phyloP scores from a whole-genome alignment of 1,140 invertebrate species.

The Drosophila setifemur region DNA sequence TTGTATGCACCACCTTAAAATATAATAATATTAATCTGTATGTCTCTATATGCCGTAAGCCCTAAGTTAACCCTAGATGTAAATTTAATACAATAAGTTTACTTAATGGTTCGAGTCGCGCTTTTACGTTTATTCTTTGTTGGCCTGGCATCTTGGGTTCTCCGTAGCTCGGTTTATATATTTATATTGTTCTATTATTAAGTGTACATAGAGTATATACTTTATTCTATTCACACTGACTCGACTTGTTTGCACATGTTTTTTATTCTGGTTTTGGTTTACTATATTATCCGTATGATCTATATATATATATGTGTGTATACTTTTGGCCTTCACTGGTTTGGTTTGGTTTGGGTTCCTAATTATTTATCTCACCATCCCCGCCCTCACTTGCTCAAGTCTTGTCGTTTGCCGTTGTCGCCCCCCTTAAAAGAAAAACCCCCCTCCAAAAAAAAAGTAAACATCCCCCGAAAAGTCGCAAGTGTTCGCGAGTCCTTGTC shows the following conservation, averaged over 20 bases:
- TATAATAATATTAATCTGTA: conserved; percentile 16
- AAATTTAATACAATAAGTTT: conserved; percentile 46
- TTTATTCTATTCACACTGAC: conserved; percentile 18
- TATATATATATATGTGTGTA: conserved; percentile 8
- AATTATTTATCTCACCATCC: conserved; percentile 45
- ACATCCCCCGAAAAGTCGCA: conserved; percentile 15
- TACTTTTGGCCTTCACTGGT: conserved; percentile 37
- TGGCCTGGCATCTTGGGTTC: conserved; percentile 53
- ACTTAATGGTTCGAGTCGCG: conserved; percentile 25
- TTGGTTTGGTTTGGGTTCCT: conserved; percentile 46
- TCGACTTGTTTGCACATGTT: conserved; percentile 32
- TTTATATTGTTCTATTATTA: conserved; percentile 5
- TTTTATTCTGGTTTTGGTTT: conserved; percentile 29
- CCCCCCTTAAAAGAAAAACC: neutral
- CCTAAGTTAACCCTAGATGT: conserved; percentile 48
- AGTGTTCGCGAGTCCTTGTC: conserved; percentile 34
- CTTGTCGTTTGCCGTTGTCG: conserved; percentile 64
- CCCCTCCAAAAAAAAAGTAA: neutral
- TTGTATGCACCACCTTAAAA: conserved; percentile 40
- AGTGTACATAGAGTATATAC: conserved; percentile 26
- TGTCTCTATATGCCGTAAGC: conserved; percentile 38
- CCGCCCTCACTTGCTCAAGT: conserved; percentile 40
- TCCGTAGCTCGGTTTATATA: conserved; percentile 32
- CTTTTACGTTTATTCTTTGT: conserved; percentile 34
- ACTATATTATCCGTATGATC: neutral